phyloP scores from a whole-genome alignment of 2,797 vertebrate genomes.

The Oryzias sinensis region DNA sequence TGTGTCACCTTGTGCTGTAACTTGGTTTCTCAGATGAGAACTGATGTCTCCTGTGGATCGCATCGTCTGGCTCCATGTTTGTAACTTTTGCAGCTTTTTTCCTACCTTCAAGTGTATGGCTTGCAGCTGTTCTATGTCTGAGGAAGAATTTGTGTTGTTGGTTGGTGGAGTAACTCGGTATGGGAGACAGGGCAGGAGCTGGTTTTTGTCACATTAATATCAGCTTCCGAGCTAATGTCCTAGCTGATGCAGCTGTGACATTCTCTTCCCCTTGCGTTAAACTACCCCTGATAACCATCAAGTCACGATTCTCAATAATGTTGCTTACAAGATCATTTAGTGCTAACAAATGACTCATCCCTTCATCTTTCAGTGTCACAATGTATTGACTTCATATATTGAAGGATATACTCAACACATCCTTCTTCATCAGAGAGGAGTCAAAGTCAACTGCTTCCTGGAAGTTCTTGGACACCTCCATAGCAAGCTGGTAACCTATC shows the following conservation, averaged over 20 bases:
- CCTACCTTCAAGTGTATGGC: neutral
- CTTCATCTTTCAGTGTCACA: constrained; percentile 8
- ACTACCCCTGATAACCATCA: too few relatives aligned
- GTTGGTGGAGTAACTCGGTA: neutral
- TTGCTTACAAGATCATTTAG: constrained; percentile 4
- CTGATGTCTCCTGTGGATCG: neutral
- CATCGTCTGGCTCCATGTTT: neutral
- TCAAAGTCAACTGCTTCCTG: neutral
- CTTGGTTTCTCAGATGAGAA: too few relatives aligned
- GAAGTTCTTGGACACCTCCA: too few relatives aligned
- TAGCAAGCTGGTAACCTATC: too few relatives aligned
- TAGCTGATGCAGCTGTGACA: neutral
- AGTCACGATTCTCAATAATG: neutral
- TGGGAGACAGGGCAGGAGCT: neutral
- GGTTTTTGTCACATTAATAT: neutral
- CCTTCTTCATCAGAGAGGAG: too few relatives aligned
- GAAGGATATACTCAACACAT: too few relatives aligned
- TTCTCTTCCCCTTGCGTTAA: neutral
- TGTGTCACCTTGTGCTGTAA: neutral
- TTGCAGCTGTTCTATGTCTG: too few relatives aligned
- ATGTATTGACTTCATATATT: too few relatives aligned
- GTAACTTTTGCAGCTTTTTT: neutral
- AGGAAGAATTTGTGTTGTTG: neutral
- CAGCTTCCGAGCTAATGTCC: neutral
- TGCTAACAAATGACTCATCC: constrained; percentile 13